Base-by-base conservation (phyloP, 1,140 invertebrate species). In the Musca domestica region DNA sequence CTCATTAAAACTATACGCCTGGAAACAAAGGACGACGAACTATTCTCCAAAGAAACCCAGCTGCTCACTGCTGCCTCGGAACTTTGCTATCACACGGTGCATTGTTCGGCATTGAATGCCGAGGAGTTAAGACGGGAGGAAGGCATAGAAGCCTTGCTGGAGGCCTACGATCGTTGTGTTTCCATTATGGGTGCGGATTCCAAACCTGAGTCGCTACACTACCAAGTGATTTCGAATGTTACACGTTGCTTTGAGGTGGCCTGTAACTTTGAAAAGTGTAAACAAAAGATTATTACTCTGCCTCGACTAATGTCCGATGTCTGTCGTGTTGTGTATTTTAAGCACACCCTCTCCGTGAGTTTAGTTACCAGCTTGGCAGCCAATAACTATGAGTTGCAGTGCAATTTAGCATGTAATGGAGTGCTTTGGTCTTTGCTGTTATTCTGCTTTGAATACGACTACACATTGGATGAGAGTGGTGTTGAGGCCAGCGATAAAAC, bases 21-120 rank as follows among this genome's bases (percentile, higher is more conserved):
- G 76, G 97, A 99, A 85, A 95, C 95, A 0, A 88, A 90, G 34
- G 96, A 99, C 76, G 95, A 98, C 64, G 87, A 90, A 70, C 83
- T 99, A 69, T 99, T 99, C 84, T 93, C 89, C 54, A 97, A 95
- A 83, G 88, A 90, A 34, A 91, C 91, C 1, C 91, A 93, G 22
- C 83, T 99, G 19, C 83, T 99, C 70, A 89, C 92, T 4, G 93
- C 95, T 34, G 95, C 96, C 7, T 92, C 93, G 70, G 96, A 99
- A 83, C 86, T 99, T 6, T 93, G 94, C 25, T 98, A 96, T 83
- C 94, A 98, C 76, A 99, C 98, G 0, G 93, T 99, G 2, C 91
- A 93, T 72, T 98, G 96, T 84, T 99, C 97, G 3, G 91, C 95
- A 34, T 85, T 99, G 7, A 99, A 99, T 85, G 98, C 96, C 0